Conservation (phyloP, 2,888 invertebrate species). For the Galerucella nymphaeae region DNA sequence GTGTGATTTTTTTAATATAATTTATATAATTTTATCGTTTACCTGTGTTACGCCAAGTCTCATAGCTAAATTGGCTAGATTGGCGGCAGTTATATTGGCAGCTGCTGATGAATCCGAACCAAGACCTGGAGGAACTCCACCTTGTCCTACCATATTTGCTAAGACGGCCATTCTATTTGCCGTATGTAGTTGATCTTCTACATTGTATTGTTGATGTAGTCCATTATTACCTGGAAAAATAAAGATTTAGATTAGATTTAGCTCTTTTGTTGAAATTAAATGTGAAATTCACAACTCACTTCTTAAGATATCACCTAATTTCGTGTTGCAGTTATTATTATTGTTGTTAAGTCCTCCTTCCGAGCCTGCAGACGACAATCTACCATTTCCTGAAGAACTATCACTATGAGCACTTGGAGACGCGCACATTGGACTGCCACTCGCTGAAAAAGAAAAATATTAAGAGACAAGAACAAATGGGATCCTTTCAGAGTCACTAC, state of each 20-base stretch:
- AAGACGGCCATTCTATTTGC: conserved; percentile 77
- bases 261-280: neutral
- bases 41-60: conserved; percentile 69
- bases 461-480: no score
- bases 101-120: conserved; percentile 67
- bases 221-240: conserved; percentile 67
- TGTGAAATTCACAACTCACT: conserved; percentile 55
- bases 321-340: conserved; percentile 74
- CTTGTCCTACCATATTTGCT: conserved; percentile 75
- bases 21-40: conserved; percentile 17
- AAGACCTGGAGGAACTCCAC: conserved; percentile 70
- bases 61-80: conserved; percentile 79
- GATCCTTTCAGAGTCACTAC: no score
- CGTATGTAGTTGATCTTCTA: conserved; percentile 70
- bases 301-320: conserved; percentile 66
- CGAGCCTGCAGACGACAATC: conserved; percentile 83
- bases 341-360: conserved; percentile 81
- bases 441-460: conserved; percentile 55
- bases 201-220: conserved; percentile 72
- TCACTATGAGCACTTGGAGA: conserved; percentile 89
- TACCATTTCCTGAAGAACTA: conserved; percentile 84
- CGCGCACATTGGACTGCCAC: conserved; percentile 77
- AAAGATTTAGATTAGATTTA: no score
- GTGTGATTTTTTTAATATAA: neutral
- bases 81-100: conserved; percentile 74